phyloP scores from a whole-genome alignment of 1,140 invertebrate species.

The Lysiphlebus fabarum region DNA sequence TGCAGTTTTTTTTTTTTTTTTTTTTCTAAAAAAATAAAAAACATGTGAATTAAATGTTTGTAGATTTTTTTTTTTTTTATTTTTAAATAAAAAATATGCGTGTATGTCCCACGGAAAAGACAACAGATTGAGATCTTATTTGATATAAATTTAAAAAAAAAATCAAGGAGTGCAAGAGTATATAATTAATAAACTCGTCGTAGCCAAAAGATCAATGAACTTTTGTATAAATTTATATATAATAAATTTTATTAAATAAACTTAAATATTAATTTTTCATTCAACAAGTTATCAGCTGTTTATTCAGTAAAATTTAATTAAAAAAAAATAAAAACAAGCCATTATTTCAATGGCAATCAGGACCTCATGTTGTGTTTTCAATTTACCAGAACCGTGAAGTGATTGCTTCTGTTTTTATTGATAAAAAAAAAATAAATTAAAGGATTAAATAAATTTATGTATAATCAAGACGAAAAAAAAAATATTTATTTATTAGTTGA shows the following conservation, averaged over 20 bases:
- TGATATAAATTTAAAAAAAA: slow-evolving; percentile 16
- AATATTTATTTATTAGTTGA: too few species aligned
- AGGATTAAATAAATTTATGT: not conserved
- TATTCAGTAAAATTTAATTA: too few species aligned
- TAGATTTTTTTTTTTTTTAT: not conserved
- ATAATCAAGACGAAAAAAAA: too few species aligned
- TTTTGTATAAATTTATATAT: not conserved
- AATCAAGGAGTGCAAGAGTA: slow-evolving; percentile 13
- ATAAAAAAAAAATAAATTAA: not conserved
- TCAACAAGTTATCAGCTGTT: too few species aligned
- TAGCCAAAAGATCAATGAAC: slow-evolving; percentile 14
- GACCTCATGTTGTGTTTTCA: too few species aligned
- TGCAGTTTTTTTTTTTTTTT: not conserved
- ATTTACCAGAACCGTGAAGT: too few species aligned
- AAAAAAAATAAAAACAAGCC: too few species aligned
- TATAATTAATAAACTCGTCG: slow-evolving; percentile 17
- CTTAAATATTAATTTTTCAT: too few species aligned
- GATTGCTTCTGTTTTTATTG: not conserved
- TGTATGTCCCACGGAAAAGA: slow-evolving; percentile 2
- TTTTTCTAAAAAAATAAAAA: not conserved
- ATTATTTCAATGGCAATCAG: too few species aligned
- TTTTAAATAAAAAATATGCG: not conserved
- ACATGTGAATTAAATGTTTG: not conserved
- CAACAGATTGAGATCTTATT: slow-evolving; percentile 1
- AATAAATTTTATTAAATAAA: too few species aligned